Base-by-base conservation (phyloP, 2,113 vertebrate species). In the Galeopterus variegatus region DNA sequence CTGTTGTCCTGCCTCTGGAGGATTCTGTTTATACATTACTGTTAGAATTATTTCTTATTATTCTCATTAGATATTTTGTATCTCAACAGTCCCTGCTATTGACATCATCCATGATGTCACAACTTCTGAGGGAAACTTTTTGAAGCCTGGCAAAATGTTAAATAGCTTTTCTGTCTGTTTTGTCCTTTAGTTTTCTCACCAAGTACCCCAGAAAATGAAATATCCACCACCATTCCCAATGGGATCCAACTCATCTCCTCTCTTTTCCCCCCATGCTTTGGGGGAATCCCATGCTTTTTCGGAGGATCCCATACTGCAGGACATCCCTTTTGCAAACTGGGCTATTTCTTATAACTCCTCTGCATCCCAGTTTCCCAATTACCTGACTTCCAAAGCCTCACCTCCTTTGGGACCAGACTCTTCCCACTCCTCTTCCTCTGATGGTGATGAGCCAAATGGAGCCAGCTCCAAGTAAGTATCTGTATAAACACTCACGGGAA, bases 391-490 rank as follows among this genome's bases (percentile, higher is more conserved):
- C 65, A 98, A 98, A 93, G 88, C 97, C 18, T 98, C 97, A 80
- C 94, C 98, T 87, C 98, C 99, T 87, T 99, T 99, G 76, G 99
- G 98, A 75, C 98, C 99, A 85, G 99, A 99, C 60, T 99, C 99
- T 18, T 99, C 99, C 24, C 99, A 99, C 12, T 99, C 99, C 36
- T 99, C 99, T 2, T 99, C 99, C 75, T 99, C 99, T 18, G 99
- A 99, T 92, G 99, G 98, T 97, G 99, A 99, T 72, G 99, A 99
- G 72, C 99, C 99, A 96, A 99, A 99, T 80, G 99, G 99, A 98
- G 98, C 98, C 96, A 99, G 98, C 87, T 97, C 99, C 97, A 99
- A 99, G 99, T 99, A 98, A 99, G 99, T 98, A 84, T 92, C 69
- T 92, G 17, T 80, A 15, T 41, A 94, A 67, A 93, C 36, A 60